These are phyloP conservation scores for Cotesia congregata DNA, from an alignment of 2,888 invertebrate species.

Conservation along the genomic window DNA sequence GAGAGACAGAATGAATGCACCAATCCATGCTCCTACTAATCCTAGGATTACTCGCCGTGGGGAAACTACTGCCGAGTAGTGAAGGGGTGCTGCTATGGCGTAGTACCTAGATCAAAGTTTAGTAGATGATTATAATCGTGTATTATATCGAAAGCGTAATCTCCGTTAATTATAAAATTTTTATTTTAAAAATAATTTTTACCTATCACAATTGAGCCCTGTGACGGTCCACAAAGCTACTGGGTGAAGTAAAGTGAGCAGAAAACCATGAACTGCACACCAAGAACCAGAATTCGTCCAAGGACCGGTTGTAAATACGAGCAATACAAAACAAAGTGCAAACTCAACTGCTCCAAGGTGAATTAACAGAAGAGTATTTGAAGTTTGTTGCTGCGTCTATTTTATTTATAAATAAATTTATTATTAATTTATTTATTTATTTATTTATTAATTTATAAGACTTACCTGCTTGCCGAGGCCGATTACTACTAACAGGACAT, in stretches of 20 bases:
- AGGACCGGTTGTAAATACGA: conserved; percentile 74
- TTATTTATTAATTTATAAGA: conserved; percentile 3
- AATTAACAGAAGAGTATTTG: conserved; percentile 81
- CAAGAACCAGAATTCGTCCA: conserved; percentile 73
- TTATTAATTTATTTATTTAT: background rate
- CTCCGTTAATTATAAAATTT: background rate
- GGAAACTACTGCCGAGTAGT: conserved; percentile 83
- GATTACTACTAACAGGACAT: conserved; percentile 80
- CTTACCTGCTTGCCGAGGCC: conserved; percentile 72
- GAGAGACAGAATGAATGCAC: conserved; percentile 75
- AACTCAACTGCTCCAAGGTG: conserved; percentile 82
- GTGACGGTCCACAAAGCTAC: conserved; percentile 85
- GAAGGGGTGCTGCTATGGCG: conserved; percentile 84
- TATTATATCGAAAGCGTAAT: background rate
- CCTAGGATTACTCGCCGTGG: conserved; percentile 79
- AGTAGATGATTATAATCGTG: background rate
- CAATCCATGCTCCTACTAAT: conserved; percentile 79
- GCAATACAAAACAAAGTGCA: conserved; percentile 76
- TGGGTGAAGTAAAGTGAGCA: conserved; percentile 81
- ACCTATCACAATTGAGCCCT: conserved; percentile 81
- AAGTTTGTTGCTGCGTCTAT: conserved; percentile 61
- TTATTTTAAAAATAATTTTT: conserved; percentile 6
- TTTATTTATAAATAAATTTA: background rate
- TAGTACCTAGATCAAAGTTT: conserved; percentile 74
- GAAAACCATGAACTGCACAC: conserved; percentile 78